Evolutionary conservation across 1,140 invertebrate genomes (phyloP).

Genomic region (Diuraphis noxia): DNA sequence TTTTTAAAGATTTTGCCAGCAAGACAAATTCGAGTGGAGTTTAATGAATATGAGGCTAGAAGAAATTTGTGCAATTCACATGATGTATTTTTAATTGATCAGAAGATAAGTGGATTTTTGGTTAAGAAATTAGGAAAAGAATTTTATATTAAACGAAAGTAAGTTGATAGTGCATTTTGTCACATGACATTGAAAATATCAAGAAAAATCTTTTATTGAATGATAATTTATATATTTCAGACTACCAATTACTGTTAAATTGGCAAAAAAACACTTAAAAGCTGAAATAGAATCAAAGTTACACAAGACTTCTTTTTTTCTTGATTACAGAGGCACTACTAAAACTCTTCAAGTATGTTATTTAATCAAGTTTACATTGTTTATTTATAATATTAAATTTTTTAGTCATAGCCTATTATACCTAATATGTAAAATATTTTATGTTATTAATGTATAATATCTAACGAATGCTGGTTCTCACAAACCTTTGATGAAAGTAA

Average conservation of each 20-base stretch:
- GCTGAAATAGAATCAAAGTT: slow-evolving; percentile 65
- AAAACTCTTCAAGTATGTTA: slow-evolving; percentile 61
- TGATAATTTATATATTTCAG: background rate
- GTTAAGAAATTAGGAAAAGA: slow-evolving; percentile 66
- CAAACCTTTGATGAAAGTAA: background rate
- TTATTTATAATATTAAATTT: background rate
- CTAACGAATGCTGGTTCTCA: background rate
- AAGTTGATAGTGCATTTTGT: background rate
- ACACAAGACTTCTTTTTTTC: slow-evolving; percentile 64
- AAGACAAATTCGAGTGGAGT: slow-evolving; percentile 68
- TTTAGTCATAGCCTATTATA: background rate
- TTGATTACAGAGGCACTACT: slow-evolving; percentile 65
- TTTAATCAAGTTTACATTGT: background rate
- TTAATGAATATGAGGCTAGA: slow-evolving; percentile 69
- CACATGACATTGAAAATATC: background rate
- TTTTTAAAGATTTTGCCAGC: slow-evolving; percentile 62
- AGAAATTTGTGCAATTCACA: slow-evolving; percentile 66
- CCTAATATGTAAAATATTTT: background rate
- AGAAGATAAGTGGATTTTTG: slow-evolving; percentile 66
- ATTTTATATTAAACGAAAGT: slow-evolving; percentile 67
- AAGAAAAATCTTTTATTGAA: background rate
- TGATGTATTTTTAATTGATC: slow-evolving; percentile 69
- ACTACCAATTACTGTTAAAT: slow-evolving; percentile 65
- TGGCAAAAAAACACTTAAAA: slow-evolving; percentile 65
- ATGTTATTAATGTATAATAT: background rate